Evolutionary conservation across 2,113 vertebrate genomes (phyloP), one percentile per base, ranked within the genome.

Genomic region (Caranx melampygus): DNA sequence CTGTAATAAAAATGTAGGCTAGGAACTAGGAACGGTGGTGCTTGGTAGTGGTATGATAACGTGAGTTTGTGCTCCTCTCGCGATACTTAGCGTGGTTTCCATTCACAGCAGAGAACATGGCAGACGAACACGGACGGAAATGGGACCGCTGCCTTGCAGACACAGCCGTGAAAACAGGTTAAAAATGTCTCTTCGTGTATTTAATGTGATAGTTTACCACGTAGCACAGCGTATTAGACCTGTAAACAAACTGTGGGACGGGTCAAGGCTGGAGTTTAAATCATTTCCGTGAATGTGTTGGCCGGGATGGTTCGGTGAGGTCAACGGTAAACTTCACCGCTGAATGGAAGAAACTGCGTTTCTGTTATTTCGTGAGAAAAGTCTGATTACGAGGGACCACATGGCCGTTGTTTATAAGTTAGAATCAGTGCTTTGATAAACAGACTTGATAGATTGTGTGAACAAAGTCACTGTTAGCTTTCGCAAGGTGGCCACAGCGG

Each of bases 91-190:
- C 0, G 4, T 2, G 12, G 3, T 35, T 75, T n/a, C 59, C 9
- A 52, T 26, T 26, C 31, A 65, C 26, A 21, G 61, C 40, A 64
- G 88, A 21, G 90, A 96, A 95, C 84, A 96, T 96, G 96, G 96
- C 96, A 84, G 96, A 96, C 57, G 96, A 96, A 11, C 79, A 95
- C 68, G 96, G 96, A 52, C 95, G 91, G 92, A 98, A 97, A 88
- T 97, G 96, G 97, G 97, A 98, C 85, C 97, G 97, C 72, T 98
- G 97, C 62, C 74, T 97, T 81, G 96, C 97, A 9, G 96, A 98
- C 54, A 93, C 96, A 13, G 92, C 94, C 16, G 91, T 97, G 84
- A 99, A 99, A 92, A 94, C 97, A 91, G 97, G 97, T 97, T 86
- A 95, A 26, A 26, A 26, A 65, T 66, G 21, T 47, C 3, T 42